Evolutionary conservation across 2,113 vertebrate species (phyloP), one percentile per base, ranked within the genome.

Genomic region (Polypterus bichir): DNA sequence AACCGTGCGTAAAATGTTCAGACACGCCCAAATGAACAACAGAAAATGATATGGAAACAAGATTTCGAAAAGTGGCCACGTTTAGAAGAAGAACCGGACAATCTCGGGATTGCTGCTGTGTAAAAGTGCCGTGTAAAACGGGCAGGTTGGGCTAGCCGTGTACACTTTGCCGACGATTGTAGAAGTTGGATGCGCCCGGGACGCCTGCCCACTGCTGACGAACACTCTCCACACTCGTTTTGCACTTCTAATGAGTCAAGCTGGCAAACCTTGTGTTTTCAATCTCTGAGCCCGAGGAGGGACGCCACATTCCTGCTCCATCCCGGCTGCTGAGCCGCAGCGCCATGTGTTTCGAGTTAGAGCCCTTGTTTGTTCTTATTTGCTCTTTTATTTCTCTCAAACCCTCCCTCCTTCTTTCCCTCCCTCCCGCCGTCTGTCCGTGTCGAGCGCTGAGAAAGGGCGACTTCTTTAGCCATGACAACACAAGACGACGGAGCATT

Each of bases 321-420:
- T 80, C 77, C 79, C 73, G 71, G 74, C 75, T 67, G 78, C 64
- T 67, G 79, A 81, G 81, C 83, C 79, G 27, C 81, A 77, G 61
- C 47, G 68, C 74, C 80, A 85, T 81, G 75, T 81, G 80, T 78
- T 82, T 76, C 75, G 65, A 74, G 74, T 85, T 82, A 80, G 72
- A 72, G 57, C 71, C 69, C 68, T 11, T 76, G 76, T 79, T 77
- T 79, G 76, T 79, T 77, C 74, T 75, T 73, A 77, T 81, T 81
- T 81, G 76, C 73, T 76, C 73, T 71, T 72, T 73, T 76, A 80
- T 81, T 81, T 76, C 73, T 76, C 73, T 71, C 72, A 77, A 67
- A 9, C 55, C 5, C 27, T 48, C 44, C 62, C 61, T 48, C 44
- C 62, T 54, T 48, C 47, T 47, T 70, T 54, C 52, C 57, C 9